phyloP scores from a whole-genome alignment of 2,888 invertebrate genomes.

The Therioaphis trifolii region DNA sequence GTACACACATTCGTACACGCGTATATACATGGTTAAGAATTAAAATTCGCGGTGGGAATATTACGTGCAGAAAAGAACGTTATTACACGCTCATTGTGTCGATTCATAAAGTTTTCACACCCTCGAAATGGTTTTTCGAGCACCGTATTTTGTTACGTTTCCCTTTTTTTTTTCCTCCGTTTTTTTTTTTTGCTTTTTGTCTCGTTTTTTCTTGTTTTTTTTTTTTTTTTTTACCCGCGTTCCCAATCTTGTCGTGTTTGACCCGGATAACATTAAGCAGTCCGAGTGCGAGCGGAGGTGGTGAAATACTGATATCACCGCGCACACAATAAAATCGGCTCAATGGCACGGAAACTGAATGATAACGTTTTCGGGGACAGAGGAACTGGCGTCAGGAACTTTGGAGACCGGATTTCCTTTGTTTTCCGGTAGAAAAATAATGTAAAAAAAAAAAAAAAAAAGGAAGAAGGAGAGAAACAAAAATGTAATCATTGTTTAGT shows the following conservation, averaged over 20 bases:
- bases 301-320: constrained; percentile 54
- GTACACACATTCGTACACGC: too few relatives aligned
- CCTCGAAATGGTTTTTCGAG: neutral
- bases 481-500: constrained; percentile 59
- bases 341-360: constrained; percentile 64
- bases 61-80: neutral
- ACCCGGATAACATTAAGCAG: constrained; percentile 41
- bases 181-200: neutral
- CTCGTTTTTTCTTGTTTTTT: neutral
- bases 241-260: constrained; percentile 43
- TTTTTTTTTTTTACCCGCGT: neutral
- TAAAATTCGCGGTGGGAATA: neutral
- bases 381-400: constrained; percentile 56
- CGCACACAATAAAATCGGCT: constrained; percentile 62
- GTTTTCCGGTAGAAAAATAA: constrained; percentile 58
- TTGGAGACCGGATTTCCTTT: constrained; percentile 61
- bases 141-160: constrained; percentile 17
- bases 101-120: constrained; percentile 21
- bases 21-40: neutral
- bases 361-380: constrained; percentile 59
- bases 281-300: neutral
- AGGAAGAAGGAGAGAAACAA: constrained; percentile 2
- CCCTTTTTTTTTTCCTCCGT: neutral
- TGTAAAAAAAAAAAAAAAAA: constrained; percentile 29
- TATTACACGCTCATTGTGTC: neutral